Conservation (phyloP, 2,888 invertebrate genomes). For the Rotaria magnacalcarata region DNA sequence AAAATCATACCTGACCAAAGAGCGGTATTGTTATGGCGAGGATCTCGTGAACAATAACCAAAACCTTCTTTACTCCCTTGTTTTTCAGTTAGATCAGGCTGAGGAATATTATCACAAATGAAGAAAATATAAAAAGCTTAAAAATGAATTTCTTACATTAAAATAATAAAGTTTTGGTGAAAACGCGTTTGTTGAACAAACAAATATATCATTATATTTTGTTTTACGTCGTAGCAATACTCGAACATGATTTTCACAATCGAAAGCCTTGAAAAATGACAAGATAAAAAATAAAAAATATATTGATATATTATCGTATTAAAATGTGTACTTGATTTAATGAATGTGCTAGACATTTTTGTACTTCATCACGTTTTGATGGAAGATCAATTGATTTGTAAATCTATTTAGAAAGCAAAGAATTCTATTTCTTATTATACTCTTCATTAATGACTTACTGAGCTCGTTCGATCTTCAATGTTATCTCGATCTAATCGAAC, state of each 20-base stretch:
- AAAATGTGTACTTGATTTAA: slow-evolving; percentile 6
- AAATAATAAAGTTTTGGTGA: slow-evolving; percentile 33
- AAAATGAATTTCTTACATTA: not conserved
- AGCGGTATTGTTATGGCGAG: slow-evolving; percentile 43
- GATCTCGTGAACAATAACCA: slow-evolving; percentile 45
- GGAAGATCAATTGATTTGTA: slow-evolving; percentile 28
- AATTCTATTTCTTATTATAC: not conserved
- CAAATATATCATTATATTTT: slow-evolving; percentile 36
- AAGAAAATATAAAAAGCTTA: not conserved
- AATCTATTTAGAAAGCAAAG: not conserved
- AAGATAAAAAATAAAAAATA: too few species aligned
- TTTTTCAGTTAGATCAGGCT: slow-evolving; percentile 34
- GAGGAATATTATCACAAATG: not conserved
- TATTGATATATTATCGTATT: too few species aligned
- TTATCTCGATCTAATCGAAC: slow-evolving; percentile 25
- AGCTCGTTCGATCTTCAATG: slow-evolving; percentile 10
- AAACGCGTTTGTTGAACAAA: slow-evolving; percentile 35
- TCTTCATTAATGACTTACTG: not conserved
- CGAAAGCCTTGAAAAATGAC: not conserved
- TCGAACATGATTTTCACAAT: slow-evolving; percentile 36
- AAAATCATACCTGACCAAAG: slow-evolving; percentile 39
- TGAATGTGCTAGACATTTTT: slow-evolving; percentile 34
- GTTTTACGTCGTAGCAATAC: slow-evolving; percentile 12
- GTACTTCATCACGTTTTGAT: slow-evolving; percentile 29
- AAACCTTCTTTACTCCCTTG: slow-evolving; percentile 40